A percentile compares a stretch with the other conserved stretches of the same genome.
Conservation (phyloP, 2,113 vertebrate genomes). For the Lanius ludovicianus region DNA sequence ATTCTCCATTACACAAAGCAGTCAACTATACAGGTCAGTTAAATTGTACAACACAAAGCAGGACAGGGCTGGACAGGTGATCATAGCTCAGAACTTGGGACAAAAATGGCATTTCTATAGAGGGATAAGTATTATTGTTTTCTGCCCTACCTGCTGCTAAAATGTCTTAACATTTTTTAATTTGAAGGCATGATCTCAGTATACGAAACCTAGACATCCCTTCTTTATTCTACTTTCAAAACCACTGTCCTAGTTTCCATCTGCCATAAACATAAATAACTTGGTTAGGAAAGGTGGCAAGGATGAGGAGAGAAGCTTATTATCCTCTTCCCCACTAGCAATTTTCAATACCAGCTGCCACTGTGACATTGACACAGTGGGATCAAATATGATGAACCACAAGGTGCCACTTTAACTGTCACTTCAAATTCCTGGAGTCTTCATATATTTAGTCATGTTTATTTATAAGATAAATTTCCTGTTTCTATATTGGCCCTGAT, state of each 20-base stretch:
- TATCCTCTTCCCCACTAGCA: constrained; percentile 7
- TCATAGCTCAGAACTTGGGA: background rate
- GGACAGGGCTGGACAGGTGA: background rate
- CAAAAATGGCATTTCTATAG: background rate
- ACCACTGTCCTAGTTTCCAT: background rate
- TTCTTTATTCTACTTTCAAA: background rate
- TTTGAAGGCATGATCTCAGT: background rate
- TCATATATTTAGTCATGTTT: constrained; percentile 64
- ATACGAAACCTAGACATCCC: background rate
- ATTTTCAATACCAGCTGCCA: constrained; percentile 53
- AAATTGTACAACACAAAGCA: background rate
- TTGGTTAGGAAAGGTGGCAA: background rate
- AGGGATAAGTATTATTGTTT: background rate
- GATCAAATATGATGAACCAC: constrained; percentile 62
- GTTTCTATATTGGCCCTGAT: constrained; percentile 57
- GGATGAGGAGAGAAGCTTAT: constrained; percentile 33
- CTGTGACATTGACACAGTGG: constrained; percentile 48
- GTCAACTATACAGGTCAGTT: background rate
- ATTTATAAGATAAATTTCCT: constrained; percentile 62
- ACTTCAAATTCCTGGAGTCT: constrained; percentile 57
- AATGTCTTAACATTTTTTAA: background rate
- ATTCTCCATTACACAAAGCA: background rate
- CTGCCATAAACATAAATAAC: constrained; percentile 26
- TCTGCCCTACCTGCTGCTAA: background rate
- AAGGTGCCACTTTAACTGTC: constrained; percentile 64